Base-by-base conservation (phyloP, 2,113 vertebrate species). In the Neoarius graeffei region DNA sequence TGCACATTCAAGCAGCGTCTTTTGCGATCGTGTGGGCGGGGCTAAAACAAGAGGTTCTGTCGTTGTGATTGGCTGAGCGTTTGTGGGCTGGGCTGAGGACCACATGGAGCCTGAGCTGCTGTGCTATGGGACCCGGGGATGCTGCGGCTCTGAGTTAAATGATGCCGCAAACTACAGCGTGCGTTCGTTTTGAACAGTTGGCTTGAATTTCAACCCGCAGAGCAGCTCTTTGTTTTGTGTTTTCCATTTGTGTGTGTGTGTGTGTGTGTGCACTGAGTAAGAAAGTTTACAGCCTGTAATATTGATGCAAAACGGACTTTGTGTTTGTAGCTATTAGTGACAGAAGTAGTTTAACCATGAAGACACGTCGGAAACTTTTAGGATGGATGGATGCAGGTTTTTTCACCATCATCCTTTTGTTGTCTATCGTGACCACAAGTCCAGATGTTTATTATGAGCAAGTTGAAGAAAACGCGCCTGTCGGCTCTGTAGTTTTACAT, bases 311-410 rank as follows among this genome's bases (percentile, higher is more conserved):
- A 42, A 76, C 80, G 52, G 23, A 84, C 86, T 85, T 81, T 87
- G 42, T n/a, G n/a, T n/a, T n/a, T n/a, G n/a, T n/a, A n/a, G n/a
- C n/a, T n/a, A n/a, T n/a, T 52, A 54, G 83, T 87, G 76, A 60
- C 82, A 67, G 90, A 88, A 89, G 92, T 90, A 64, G 91, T 94
- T 93, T 91, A 93, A 95, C 90, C 85, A 96, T 96, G 95, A 92
- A 64, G 91, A 74, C 73, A 14, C 86, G 42, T 67, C 79, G 74
- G 57, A 85, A 85, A 88, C 90, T 88, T 90, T 86, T 91, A 57
- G 88, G 89, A 82, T 83, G 64, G 66, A 71, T 77, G 25, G 59
- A 77, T n/a, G 86, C 90, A 64, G 81, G 92, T 79, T 54, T 93
- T 19, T 81, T 91, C 9, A 67, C 88, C 5, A 60, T 88, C 42